phyloP scores from a whole-genome alignment of 2,888 invertebrate genomes.

The Catocala fraxini region DNA sequence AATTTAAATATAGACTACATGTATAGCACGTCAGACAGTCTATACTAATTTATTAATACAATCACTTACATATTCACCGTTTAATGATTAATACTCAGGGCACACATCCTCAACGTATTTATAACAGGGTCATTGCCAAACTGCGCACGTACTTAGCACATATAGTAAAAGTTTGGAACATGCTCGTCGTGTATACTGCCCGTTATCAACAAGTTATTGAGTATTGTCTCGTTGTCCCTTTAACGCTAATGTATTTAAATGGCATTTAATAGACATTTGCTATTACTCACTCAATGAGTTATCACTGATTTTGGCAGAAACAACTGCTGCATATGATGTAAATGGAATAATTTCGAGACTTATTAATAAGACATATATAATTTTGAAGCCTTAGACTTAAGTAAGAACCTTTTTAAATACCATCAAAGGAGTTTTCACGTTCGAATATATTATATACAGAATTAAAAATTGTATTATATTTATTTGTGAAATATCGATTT shows the following conservation, averaged over 20 bases:
- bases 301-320: too few species aligned
- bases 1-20: not conserved
- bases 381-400: too few species aligned
- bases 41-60: not conserved
- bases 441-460: too few species aligned
- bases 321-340: too few species aligned
- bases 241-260: conserved; percentile 1
- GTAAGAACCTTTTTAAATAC: too few species aligned
- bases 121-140: conserved; percentile 45
- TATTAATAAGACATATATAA: too few species aligned
- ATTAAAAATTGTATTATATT: too few species aligned
- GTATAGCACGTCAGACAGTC: conserved; percentile 5
- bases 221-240: conserved; percentile 35
- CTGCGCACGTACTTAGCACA: conserved; percentile 27
- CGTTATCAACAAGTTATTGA: conserved; percentile 19
- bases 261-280: not conserved
- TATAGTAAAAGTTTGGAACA: conserved; percentile 11
- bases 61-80: not conserved
- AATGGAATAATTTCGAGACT: too few species aligned
- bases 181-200: conserved; percentile 15
- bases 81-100: conserved; percentile 19
- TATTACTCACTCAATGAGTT: too few species aligned
- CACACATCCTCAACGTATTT: conserved; percentile 35
- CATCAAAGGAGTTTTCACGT: too few species aligned
- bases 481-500: too few species aligned